Evolutionary conservation across 2,113 vertebrate genomes (phyloP), one percentile per base, ranked within the genome.

Genomic region (Marmota flaviventris): DNA sequence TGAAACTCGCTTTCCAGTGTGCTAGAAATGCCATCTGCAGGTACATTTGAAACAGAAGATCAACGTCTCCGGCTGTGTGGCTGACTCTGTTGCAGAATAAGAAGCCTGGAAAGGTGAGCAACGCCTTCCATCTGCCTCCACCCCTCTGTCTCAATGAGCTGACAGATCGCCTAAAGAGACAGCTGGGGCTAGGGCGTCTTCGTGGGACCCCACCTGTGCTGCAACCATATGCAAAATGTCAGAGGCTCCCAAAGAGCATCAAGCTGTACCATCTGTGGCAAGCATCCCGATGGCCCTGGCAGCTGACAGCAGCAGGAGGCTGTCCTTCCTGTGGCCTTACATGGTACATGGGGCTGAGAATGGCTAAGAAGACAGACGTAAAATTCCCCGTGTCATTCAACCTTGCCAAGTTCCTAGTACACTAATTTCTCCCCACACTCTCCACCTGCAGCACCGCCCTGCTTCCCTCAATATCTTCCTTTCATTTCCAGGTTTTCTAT

Each of bases 211-310:
- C 93, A 91, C 92, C 97, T 95, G 92, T 85, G 92, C 95, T 75
- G 53, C 25, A 24, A 78, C 79, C 92, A 34, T 53, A 95, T 42
- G 76, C 29, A 92, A 97, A 96, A 97, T 95, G 97, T 96, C 96
- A 97, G 79, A 42, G 78, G 67, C 79, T 76, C 72, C 94, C 73
- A 53, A 65, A 1, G 72, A 90, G 89, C 1, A 0, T 14, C 96
- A 90, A 92, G 92, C 95, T 95, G 93, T 67, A 88, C 87, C 86
- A 96, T 96, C 22, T 0, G 1, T 20, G 76, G 81, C 94, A 97
- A 95, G 92, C 61, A 73, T 69, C 92, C 93, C 8, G 1, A 73
- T 3, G 48, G 92, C 94, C 69, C 45, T 89, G 37, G 10, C 78
- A 81, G 92, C 85, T 90, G 72, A 96, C 5, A 2, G 75, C 95